These are phyloP conservation scores for Drosophila longiperda DNA, from an alignment of 2,888 invertebrate species.

Conservation along the genomic window DNA sequence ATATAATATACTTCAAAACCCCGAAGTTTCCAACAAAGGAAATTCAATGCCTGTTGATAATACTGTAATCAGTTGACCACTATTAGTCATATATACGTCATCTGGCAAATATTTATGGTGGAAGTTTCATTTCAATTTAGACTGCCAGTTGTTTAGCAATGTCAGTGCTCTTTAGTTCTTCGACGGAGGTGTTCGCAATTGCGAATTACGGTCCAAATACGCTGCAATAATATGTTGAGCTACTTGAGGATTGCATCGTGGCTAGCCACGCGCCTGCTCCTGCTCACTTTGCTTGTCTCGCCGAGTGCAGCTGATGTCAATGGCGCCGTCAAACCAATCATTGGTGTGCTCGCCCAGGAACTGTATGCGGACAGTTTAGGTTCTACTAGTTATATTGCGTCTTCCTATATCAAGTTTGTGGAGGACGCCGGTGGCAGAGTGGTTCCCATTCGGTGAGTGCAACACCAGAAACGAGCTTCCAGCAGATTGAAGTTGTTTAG, in stretches of 20 bases:
- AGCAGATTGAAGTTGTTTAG: not conserved
- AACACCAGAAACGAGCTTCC: not conserved
- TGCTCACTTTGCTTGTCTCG: not conserved
- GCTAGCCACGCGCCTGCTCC: conserved; percentile 5
- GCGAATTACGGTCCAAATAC: not conserved
- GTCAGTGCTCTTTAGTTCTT: conserved; percentile 42
- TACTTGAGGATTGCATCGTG: not conserved
- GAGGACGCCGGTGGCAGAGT: conserved; percentile 94
- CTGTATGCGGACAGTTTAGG: conserved; percentile 85
- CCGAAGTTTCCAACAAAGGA: conserved; percentile 7
- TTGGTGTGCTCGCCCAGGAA: conserved; percentile 91
- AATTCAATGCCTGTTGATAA: conserved; percentile 20
- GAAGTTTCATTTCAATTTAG: conserved; percentile 47
- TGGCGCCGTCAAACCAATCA: conserved; percentile 87
- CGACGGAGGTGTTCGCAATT: conserved; percentile 17
- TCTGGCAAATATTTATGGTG: conserved; percentile 20
- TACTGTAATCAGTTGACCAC: conserved; percentile 34
- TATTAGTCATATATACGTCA: conserved; percentile 16
- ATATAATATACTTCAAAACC: not conserved
- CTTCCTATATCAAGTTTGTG: conserved; percentile 95
- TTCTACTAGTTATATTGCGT: conserved; percentile 91
- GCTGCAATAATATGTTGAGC: not conserved
- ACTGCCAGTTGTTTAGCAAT: conserved; percentile 33
- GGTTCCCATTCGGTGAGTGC: conserved; percentile 92
- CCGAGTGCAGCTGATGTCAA: conserved; percentile 12